Conservation (phyloP, 2,113 vertebrate genomes). For the Haliaeetus leucogaster region DNA sequence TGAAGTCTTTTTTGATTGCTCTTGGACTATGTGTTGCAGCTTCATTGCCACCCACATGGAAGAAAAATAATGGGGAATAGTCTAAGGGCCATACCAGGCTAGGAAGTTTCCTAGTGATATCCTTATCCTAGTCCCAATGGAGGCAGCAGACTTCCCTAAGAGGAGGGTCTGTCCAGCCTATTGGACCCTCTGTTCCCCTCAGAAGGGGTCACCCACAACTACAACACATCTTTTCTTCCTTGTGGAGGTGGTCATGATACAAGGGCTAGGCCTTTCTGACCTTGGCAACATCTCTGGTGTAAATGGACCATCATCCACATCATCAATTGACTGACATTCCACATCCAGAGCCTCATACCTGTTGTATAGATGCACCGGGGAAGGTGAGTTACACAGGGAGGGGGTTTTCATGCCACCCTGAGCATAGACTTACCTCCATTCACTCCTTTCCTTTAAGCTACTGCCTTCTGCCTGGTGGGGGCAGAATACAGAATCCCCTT, state of each 20-base stretch:
- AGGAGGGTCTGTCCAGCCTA: not conserved
- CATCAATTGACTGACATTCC: not conserved
- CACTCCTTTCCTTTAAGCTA: not conserved
- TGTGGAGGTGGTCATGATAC: rapidly evolving
- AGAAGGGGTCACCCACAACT: not conserved
- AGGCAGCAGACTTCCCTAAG: not conserved
- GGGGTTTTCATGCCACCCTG: not conserved
- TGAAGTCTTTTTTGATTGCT: not conserved
- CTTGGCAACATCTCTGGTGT: not conserved
- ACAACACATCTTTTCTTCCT: not conserved
- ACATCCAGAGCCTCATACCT: not conserved
- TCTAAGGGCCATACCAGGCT: not conserved
- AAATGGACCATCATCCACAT: not conserved
- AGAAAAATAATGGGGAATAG: not conserved
- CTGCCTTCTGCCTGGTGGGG: not conserved
- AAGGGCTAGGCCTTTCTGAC: not conserved
- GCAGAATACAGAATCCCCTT: not conserved
- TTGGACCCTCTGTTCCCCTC: not conserved
- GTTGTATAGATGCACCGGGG: not conserved
- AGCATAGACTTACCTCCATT: not conserved
- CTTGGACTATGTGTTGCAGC: not conserved
- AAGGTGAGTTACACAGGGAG: not conserved
- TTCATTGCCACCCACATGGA: not conserved
- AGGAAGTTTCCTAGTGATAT: not conserved
- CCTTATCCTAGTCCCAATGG: not conserved